phyloP scores from a whole-genome alignment of 1,140 invertebrate species.

The Zaprionus kolodkinae region DNA sequence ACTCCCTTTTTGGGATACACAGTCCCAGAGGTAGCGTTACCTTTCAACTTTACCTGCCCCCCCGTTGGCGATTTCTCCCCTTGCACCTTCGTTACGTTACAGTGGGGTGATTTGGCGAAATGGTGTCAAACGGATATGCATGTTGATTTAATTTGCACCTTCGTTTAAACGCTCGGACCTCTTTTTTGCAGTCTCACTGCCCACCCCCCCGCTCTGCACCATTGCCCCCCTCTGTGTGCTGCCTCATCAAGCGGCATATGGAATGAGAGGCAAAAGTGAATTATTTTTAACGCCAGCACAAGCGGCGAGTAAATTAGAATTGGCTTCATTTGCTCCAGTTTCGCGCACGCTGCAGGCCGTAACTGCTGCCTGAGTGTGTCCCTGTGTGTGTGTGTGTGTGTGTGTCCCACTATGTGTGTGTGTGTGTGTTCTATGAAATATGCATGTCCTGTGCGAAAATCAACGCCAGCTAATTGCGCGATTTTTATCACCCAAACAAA shows the following conservation, averaged over 20 bases:
- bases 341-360: conserved; percentile 12
- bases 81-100: conserved; percentile 1
- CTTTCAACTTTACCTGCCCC: background rate
- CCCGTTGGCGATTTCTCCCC: conserved; percentile 8
- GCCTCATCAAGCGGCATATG: background rate
- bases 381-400: conserved; percentile 10
- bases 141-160: conserved; percentile 83
- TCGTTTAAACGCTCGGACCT: conserved; percentile 67
- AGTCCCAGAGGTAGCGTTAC: background rate
- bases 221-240: background rate
- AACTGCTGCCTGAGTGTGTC: background rate
- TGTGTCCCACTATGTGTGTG: conserved; percentile 6
- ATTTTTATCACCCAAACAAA: conserved; percentile 73
- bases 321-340: conserved; percentile 55
- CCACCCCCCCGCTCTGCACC: background rate
- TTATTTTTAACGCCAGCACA: conserved; percentile 64
- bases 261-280: conserved; percentile 51
- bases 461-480: conserved; percentile 78
- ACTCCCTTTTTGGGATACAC: conserved; percentile 6
- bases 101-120: conserved; percentile 60
- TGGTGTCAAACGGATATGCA: conserved; percentile 82
- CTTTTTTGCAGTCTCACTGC: background rate
- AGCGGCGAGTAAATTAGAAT: conserved; percentile 70
- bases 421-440: conserved; percentile 37
- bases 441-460: conserved; percentile 74